Conservation (phyloP, 2,113 vertebrate species). For the Fregetta grallaria region DNA sequence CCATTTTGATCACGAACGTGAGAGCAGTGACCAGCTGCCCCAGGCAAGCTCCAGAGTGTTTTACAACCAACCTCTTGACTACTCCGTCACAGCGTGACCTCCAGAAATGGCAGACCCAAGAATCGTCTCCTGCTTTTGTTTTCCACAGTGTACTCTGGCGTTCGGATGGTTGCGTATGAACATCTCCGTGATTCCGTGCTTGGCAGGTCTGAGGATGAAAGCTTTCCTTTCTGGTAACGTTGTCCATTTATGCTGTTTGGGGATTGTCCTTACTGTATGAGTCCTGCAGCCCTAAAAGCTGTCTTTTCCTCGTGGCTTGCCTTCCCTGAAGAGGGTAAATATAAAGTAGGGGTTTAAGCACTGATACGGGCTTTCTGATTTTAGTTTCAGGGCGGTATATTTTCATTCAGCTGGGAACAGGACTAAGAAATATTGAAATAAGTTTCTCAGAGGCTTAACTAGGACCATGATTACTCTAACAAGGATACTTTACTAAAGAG, state of each 20-base stretch:
- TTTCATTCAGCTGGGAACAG: neutral
- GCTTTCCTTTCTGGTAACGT: constrained; percentile 84
- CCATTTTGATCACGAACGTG: rapidly evolving
- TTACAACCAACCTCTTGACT: neutral
- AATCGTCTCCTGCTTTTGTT: neutral
- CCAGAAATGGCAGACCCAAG: neutral
- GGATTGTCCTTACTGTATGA: neutral
- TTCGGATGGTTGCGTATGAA: constrained; percentile 84
- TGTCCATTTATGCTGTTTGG: neutral
- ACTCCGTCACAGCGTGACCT: neutral
- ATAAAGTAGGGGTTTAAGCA: neutral
- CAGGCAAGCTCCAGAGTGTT: neutral
- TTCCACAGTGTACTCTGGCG: constrained; percentile 81
- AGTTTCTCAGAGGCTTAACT: neutral
- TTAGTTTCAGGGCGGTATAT: neutral
- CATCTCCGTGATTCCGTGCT: constrained; percentile 82
- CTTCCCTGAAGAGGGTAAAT: neutral
- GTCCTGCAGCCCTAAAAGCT: neutral
- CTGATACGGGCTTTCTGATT: neutral
- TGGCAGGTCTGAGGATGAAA: constrained; percentile 73
- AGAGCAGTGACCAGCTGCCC: neutral
- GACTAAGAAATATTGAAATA: neutral
- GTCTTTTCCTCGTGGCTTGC: neutral
- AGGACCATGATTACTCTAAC: neutral
- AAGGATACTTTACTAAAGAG: neutral